Conservation (phyloP, 2,113 vertebrate genomes). For the Garra rufa region DNA sequence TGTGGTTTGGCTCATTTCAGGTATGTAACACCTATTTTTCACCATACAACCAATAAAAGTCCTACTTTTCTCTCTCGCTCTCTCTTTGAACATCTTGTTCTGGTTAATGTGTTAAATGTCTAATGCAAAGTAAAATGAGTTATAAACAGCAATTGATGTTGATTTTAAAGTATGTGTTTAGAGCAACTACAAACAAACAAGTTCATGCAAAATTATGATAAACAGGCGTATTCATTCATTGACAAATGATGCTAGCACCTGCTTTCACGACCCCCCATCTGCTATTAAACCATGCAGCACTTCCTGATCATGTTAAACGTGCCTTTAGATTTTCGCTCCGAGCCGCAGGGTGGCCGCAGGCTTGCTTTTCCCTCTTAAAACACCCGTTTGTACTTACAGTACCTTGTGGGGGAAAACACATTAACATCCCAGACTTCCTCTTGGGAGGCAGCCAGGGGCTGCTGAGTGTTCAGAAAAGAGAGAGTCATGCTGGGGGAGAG, state of each 20-base stretch:
- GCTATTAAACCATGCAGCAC: constrained; percentile 37
- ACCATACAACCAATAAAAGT: too few species aligned
- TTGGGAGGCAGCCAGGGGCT: constrained; percentile 50
- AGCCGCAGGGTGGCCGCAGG: constrained; percentile 50
- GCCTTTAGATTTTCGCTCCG: constrained; percentile 43
- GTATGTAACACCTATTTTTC: background rate
- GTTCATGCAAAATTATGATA: constrained; percentile 42
- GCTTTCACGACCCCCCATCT: constrained; percentile 25
- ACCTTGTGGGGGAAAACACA: constrained; percentile 53
- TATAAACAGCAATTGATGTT: background rate
- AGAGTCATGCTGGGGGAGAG: background rate
- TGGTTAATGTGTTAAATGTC: background rate
- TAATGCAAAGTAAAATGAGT: background rate
- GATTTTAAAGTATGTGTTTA: background rate
- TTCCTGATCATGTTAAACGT: constrained; percentile 49
- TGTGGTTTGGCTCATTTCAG: too few species aligned
- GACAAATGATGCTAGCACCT: constrained; percentile 1
- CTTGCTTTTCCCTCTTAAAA: constrained; percentile 51
- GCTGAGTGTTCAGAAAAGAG: constrained; percentile 32
- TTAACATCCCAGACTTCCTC: constrained; percentile 60
- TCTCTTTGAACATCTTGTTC: background rate
- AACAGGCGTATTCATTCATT: constrained; percentile 21
- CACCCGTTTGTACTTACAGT: constrained; percentile 51
- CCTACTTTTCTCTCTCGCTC: too few species aligned
- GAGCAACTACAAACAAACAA: constrained; percentile 2